Conservation (phyloP, 1,140 invertebrate species). For the Aradophagus sp. region DNA sequence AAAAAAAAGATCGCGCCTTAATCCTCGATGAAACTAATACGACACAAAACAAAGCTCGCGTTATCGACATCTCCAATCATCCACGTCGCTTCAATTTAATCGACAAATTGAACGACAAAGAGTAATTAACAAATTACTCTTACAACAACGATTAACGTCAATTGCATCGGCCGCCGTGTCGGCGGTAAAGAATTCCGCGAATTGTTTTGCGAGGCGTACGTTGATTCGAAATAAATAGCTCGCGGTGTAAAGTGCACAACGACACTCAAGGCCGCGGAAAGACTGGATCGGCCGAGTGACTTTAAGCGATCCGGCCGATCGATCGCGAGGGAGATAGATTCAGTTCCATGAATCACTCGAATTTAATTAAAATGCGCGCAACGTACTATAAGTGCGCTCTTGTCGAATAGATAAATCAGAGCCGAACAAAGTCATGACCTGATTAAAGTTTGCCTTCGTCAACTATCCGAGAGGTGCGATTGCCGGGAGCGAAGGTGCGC, state of each 20-base stretch:
- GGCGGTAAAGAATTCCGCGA: conserved; percentile 20
- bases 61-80: no score
- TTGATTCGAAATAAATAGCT: conserved; percentile 18
- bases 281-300: conserved; percentile 10
- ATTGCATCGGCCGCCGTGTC: no score
- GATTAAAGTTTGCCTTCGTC: conserved; percentile 50
- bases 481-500: conserved; percentile 22
- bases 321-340: conserved; percentile 24
- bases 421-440: conserved; percentile 44
- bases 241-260: conserved; percentile 39
- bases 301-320: conserved; percentile 12
- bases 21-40: no score
- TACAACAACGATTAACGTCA: no score
- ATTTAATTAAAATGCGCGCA: conserved; percentile 52
- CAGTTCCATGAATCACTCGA: conserved; percentile 46
- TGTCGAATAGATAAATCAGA: conserved; percentile 54
- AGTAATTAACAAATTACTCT: no score
- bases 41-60: no score
- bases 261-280: conserved; percentile 36
- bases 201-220: conserved; percentile 11
- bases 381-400: conserved; percentile 44
- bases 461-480: not conserved
- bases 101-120: no score
- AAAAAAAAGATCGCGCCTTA: no score
- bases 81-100: no score